Evolutionary conservation across 2,113 vertebrate species (phyloP), one percentile per base, ranked within the genome.

Genomic region (Sminthopsis crassicaudata): DNA sequence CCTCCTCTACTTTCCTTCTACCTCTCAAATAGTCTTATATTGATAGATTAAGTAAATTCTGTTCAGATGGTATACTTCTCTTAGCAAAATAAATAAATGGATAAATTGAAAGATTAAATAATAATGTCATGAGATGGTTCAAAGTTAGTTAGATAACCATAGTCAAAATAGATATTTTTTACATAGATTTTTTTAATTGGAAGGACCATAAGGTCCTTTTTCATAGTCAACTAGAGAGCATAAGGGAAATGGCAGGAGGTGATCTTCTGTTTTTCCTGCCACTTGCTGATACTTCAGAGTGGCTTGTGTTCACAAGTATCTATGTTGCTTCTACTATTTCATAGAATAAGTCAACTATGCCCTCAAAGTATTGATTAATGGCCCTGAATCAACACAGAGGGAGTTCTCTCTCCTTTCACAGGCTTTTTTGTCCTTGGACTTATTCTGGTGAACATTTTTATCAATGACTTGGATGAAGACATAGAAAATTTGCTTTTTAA

Each of bases 381-480:
- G 90, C 19, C 51, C 24, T 93, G 22, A 53, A 92, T 95, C 55
- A 89, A 36, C 60, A 22, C 76, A 36, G 25, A 96, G 90, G 84
- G 25, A 84, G 46, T 84, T 48, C 5, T 48, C 48, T 48, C 48
- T 48, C 4, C 22, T 42, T 16, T 9, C 27, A 42, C 22, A 90
- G 30, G 24, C 26, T 90, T 89, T 14, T 46, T 2, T 92, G 67
- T 84, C 89, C 48, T 48, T 93, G 11, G 95, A 30, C 55, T 23
- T 27, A 23, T 93, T 11, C 91, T 89, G 46, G 91, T 53, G 22
- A 89, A 91, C 9, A 94, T 6, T 50, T 95, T 95, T n/a, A 22
- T 48, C 19, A 91, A 22, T 93, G 89, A 84, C n/a, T 84, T 42
- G 92, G 91, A 92, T 8, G 91, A 92, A 96, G 48, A 93, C 27